Percentiles rank a stretch among this genome's conserved stretches.
Conservation (phyloP, 2,888 invertebrate genomes). For the Leptopilina myrica region DNA sequence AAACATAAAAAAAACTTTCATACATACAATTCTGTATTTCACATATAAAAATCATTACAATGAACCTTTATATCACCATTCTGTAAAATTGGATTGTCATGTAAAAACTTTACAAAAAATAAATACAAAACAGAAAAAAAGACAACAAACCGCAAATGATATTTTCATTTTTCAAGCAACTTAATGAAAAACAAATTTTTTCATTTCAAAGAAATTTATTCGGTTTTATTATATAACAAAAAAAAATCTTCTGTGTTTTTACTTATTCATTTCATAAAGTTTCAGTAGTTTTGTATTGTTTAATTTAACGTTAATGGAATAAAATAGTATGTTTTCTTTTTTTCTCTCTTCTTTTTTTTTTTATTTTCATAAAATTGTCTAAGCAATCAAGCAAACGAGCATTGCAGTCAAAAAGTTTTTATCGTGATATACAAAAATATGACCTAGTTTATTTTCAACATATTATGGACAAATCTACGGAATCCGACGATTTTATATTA, state of each 20-base stretch:
- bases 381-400: too few species aligned
- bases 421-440: too few species aligned
- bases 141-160: too few species aligned
- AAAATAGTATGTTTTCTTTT: not conserved
- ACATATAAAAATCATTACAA: constrained; percentile 7
- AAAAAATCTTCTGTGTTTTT: not conserved
- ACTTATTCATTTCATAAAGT: not conserved
- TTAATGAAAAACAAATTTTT: not conserved
- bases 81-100: constrained; percentile 9
- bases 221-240: not conserved
- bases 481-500: too few species aligned
- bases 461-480: too few species aligned
- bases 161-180: too few species aligned
- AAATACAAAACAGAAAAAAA: too few species aligned
- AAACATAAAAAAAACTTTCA: constrained; percentile 18
- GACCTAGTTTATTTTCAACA: too few species aligned
- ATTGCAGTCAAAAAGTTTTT: too few species aligned
- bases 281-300: not conserved
- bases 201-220: not conserved
- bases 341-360: not conserved
- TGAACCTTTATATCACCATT: not conserved
- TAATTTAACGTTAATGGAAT: constrained; percentile 1
- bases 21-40: constrained; percentile 8
- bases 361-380: not conserved
- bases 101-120: not conserved